Evolutionary conservation across 2,113 vertebrate genomes (phyloP), one percentile per base, ranked within the genome.

Genomic region (Gulo gulo): DNA sequence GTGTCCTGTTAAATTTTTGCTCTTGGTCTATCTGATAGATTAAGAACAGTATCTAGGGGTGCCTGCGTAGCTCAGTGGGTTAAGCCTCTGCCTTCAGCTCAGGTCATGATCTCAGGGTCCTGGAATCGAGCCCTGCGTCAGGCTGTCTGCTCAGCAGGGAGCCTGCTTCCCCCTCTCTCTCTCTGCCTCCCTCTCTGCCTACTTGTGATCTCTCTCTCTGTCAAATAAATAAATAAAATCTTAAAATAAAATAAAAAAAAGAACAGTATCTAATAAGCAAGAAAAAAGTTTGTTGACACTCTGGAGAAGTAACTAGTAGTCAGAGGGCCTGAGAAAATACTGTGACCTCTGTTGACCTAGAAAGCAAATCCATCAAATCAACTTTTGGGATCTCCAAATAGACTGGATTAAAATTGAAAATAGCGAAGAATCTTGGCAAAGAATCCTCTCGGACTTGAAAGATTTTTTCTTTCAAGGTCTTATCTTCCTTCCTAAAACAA

Each of bases 401-500:
- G 57, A 71, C 14, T 36, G 45, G 67, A 86, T 71, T 85, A 78
- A 87, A 74, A 89, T 31, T 4, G 69, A 63, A 59, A 93, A 85
- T 39, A 52, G 67, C 42, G 61, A 76, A 76, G 93, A 91, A 79
- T 42, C 55, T 59, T 73, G 45, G 82, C 71, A 80, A 45, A 80
- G 47, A 50, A 52, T 63, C 16, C 61, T 94, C 31, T 79, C 45
- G 29, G 71, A 76, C 29, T 88, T 31, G 65, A 16, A 86, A 91
- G 29, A 14, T 34, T 47, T 63, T 47, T 65, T 39, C 7, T 55
- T 79, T 21, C 16, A 36, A 76, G 73, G 86, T 85, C n/a, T 93
- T 74, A 24, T 91, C 57, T 96, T 80, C 47, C 78, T 96, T 90
- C 57, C 71, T 82, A 39, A 93, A 89, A 74, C 16, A 55, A 96